Evolutionary conservation across 2,888 invertebrate species (phyloP).

Genomic region (Carpatolechia fugitivella): DNA sequence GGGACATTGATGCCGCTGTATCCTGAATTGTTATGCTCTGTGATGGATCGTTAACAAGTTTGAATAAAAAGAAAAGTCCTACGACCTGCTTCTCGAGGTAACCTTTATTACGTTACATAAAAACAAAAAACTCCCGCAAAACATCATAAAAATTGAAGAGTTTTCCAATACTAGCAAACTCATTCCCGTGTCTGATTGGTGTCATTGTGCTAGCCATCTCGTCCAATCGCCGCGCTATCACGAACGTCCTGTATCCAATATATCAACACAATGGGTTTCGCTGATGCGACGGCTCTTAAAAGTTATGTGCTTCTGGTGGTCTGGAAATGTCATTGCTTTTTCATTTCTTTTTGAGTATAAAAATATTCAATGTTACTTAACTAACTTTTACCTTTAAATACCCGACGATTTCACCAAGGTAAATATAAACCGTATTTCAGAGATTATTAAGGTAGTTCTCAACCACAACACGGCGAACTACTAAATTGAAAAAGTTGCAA

Average conservation of each 20-base stretch:
- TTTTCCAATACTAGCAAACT: slow-evolving; percentile 38
- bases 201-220: slow-evolving; percentile 48
- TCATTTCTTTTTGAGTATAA: no score
- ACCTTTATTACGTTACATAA: no score
- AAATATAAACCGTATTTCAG: not conserved
- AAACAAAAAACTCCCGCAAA: not conserved
- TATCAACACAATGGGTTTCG: not conserved
- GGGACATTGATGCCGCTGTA: not conserved
- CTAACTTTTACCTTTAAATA: no score
- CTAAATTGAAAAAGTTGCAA: slow-evolving; percentile 5
- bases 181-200: slow-evolving; percentile 51
- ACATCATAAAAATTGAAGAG: not conserved
- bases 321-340: no score
- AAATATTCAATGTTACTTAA: no score
- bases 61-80: no score
- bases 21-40: not conserved
- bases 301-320: not conserved
- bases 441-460: not conserved
- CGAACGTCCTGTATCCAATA: not conserved
- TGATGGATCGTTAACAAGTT: not conserved
- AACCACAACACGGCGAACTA: not conserved
- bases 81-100: not conserved
- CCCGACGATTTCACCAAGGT: no score
- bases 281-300: not conserved
- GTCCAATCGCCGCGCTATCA: slow-evolving; percentile 7